Conservation (phyloP, 2,113 vertebrate genomes). For the Clarias gariepinus region DNA sequence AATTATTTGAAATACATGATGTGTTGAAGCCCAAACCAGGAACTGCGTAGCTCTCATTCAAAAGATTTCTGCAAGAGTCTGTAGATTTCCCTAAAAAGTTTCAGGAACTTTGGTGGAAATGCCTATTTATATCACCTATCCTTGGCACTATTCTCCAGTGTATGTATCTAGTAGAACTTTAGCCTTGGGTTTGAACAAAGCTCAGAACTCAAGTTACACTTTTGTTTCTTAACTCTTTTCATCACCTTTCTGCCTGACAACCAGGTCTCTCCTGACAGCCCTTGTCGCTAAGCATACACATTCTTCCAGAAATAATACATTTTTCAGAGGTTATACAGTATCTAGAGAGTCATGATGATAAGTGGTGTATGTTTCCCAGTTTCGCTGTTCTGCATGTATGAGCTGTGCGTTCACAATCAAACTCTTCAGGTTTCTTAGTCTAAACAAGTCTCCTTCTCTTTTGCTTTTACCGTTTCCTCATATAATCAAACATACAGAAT, state of each 20-base stretch:
- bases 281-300: constrained; percentile 21
- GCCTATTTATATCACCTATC: neutral
- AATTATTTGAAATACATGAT: neutral
- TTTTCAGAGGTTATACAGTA: constrained; percentile 11
- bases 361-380: neutral
- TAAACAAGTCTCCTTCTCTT: neutral
- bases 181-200: neutral
- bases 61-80: neutral
- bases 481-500: neutral
- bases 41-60: neutral
- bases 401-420: neutral
- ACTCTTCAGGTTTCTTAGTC: neutral
- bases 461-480: neutral
- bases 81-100: neutral
- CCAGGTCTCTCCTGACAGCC: constrained; percentile 27
- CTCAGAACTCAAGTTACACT: constrained; percentile 22
- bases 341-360: constrained; percentile 13
- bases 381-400: neutral
- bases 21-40: neutral
- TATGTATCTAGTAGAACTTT: constrained; percentile 6
- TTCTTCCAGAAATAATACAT: constrained; percentile 33
- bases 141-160: neutral
- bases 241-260: constrained; percentile 20
- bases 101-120: neutral
- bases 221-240: constrained; percentile 29